Evolutionary conservation across 2,113 vertebrate species (phyloP), one percentile per base, ranked within the genome.

Genomic region (Corythornis vintsioides): DNA sequence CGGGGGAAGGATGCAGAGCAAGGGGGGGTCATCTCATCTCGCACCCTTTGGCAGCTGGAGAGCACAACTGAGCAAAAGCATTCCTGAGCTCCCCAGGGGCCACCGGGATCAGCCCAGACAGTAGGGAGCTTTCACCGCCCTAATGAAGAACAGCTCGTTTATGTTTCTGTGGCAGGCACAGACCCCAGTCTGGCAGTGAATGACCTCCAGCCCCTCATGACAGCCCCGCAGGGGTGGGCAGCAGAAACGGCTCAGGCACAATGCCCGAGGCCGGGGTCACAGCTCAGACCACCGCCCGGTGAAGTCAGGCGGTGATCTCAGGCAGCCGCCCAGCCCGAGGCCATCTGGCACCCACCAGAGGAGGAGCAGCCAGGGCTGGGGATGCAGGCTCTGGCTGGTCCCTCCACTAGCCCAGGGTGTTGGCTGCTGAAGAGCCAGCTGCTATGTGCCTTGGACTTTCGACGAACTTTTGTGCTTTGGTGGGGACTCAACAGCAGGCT

Each of bases 261-360:
- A 38, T 81, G 88, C 86, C 80, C 3, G 1, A 40, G 75, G 38
- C 42, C 14, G 40, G 82, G 88, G 91, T 93, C 92, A 88, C 61
- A 33, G 65, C 83, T 84, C 31, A 5, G 69, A 91, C 66, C 92
- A 50, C 96, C 78, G 50, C 95, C 95, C 96, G 15, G 31, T 96
- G 96, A 97, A 71, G 80, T 97, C 95, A 97, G 83, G 73, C 85
- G 1, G 71, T 95, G 95, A 96, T 79, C 83, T 96, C 95, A 96
- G 72, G 56, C 71, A 9, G 79, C 83, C 53, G 43, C 86, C 86
- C 91, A 94, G 48, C 83, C 88, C 3, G 0, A 79, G 55, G 80
- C 88, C 15, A 24, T 95, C 83, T 96, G 95, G 94, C 94, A 92
- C 60, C 86, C 57, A 77, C 59, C 3, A 28, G 72, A 72, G n/a